Percentiles rank a stretch among this genome's conserved stretches.
These are phyloP conservation scores for Drosophila quasianomalipes DNA, from an alignment of 2,888 invertebrate genomes.

Conservation along the genomic window DNA sequence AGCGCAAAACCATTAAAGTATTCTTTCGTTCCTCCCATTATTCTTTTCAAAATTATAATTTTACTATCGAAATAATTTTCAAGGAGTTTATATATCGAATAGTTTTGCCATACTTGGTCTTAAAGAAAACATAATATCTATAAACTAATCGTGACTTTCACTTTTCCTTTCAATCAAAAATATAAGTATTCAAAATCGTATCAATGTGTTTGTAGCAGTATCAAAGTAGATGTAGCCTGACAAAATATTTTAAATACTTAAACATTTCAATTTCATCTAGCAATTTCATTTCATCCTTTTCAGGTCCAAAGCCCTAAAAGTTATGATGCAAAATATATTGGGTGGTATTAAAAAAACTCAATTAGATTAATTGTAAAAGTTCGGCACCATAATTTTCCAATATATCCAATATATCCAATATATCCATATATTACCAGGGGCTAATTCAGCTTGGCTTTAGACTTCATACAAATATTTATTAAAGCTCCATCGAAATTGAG, in stretches of 20 bases:
- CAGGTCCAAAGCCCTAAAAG: not conserved
- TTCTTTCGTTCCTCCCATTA: accelerated
- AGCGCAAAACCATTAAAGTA: not conserved
- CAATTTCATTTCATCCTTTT: not conserved
- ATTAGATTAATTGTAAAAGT: not conserved
- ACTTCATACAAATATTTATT: not conserved
- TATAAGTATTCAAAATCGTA: not conserved
- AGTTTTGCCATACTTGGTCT: not conserved
- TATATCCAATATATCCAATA: too few species aligned
- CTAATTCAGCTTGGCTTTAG: not conserved
- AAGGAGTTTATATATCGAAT: not conserved
- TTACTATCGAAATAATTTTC: not conserved
- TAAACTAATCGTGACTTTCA: not conserved
- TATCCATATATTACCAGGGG: not conserved
- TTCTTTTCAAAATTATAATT: not conserved
- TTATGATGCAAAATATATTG: not conserved
- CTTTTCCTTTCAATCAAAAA: not conserved
- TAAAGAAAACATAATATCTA: not conserved
- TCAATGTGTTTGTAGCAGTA: not conserved
- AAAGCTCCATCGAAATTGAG: not conserved
- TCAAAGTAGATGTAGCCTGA: not conserved
- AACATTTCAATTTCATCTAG: not conserved
- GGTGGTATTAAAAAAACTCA: not conserved
- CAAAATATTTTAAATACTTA: not conserved
- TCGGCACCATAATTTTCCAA: not conserved